Evolutionary conservation across 2,113 vertebrate species (phyloP).

Genomic region (Otus sunia): DNA sequence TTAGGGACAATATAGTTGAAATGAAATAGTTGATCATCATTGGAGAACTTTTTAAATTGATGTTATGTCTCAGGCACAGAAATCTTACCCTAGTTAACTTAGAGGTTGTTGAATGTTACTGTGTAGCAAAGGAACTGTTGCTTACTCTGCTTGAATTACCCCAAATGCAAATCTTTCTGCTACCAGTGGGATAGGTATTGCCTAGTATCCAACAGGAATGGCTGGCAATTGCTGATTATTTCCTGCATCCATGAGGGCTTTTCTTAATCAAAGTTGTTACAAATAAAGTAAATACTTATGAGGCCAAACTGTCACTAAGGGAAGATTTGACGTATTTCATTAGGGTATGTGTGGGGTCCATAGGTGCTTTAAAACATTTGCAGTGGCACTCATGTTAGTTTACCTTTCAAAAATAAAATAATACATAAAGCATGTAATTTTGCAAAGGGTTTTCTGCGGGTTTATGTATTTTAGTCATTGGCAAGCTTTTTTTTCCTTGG

Average conservation of each 20-base stretch:
- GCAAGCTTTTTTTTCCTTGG: neutral
- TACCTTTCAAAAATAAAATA: neutral
- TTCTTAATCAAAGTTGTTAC: neutral
- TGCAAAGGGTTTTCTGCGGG: neutral
- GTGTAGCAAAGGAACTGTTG: neutral
- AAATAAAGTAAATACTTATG: neutral
- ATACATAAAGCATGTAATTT: neutral
- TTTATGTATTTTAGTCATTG: neutral
- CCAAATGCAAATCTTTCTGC: neutral
- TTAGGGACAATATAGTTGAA: neutral
- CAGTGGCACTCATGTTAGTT: neutral
- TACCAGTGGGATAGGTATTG: neutral
- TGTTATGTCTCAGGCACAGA: neutral
- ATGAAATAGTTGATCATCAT: neutral
- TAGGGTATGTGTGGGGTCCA: neutral
- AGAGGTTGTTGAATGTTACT: neutral
- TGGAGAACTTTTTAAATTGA: neutral
- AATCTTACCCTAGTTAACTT: neutral
- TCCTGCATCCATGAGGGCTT: neutral
- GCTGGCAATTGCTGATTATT: neutral
- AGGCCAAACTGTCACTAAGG: neutral
- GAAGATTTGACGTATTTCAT: neutral
- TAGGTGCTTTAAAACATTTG: neutral
- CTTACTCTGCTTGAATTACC: neutral
- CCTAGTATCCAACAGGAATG: neutral